Base-by-base conservation (phyloP, 2,888 invertebrate species). In the Trichogramma dendrolimi region DNA sequence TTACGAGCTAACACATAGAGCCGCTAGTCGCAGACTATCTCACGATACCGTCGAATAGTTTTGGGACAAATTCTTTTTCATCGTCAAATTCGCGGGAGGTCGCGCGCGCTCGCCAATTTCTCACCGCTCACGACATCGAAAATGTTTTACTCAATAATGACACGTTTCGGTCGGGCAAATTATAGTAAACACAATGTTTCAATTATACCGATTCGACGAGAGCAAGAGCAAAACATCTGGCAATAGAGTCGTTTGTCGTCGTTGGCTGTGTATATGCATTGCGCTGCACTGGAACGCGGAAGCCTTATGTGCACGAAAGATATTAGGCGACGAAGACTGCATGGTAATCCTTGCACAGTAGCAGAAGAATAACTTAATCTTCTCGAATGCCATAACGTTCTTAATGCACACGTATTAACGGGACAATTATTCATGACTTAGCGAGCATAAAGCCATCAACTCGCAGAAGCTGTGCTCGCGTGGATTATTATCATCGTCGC, bases 401-500 rank as follows among this genome's bases (percentile, higher is more conserved):
- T 43, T 57, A 57, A 57, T 52, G 50, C 52, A 51, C 6, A 6
- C 46, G 41, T 7, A 61, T 58, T 61, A 61, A 61, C 61, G 61
- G 58, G 44, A 41, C 58, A 50, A 58, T 61, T 61, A 57, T 61
- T 57, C 61, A 61, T 48, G 51, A 51, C 43, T 11, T 3, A 10
- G n/a, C 53, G 42, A 6, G 43, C 55, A 60, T 60, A 60, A 60
- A 60, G 60, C 55, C 52, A 52, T 61, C 60, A 61, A 56, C 52
- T 61, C 55, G 60, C 51, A 1, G 27, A 27, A 27, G 27, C 27
- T 27, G 27, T 27, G 27, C 27, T 27, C 27, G 27, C 27, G 27
- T 27, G 27, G 27, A 27, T 27, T 27, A 27, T 27, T 27, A 27
- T 27, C 27, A 27, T 27, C 27, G 27, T 27, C 27, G 27, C 27